Base-by-base conservation (phyloP, 1,140 invertebrate species). In the Myzus persicae region DNA sequence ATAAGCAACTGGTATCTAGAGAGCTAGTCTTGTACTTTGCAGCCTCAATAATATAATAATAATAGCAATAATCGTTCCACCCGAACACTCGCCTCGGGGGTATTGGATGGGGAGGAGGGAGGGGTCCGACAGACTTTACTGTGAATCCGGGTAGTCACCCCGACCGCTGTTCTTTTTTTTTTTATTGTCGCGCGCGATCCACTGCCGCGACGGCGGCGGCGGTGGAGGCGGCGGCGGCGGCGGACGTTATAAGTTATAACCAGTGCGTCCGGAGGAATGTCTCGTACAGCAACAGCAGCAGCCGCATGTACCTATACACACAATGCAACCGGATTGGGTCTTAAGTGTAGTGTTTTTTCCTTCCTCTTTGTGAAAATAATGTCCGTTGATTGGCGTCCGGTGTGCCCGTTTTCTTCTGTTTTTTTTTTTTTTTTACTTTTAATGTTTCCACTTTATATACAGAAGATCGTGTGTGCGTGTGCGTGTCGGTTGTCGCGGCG, bases 401-500 rank as follows among this genome's bases (percentile, higher is more conserved):
- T 46, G 67, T 48, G 91, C 76, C 42, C 42, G 91, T 92, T 92
- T 92, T 92, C 44, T 48, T 91, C 67, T 9, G 31, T 92, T 31
- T 91, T 48, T 46, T 82, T 91, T 91, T 81, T 76, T 14, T 31
- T 11, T 31, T 90, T 81, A 42, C n/a, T 91, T 93, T 93, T 85
- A 84, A 84, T 54, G 46, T 93, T 93, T 93, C 91, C 46, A 93
- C 91, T 93, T 84, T 85, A 84, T 84, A 93, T 85, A 92, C n/a
- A 51, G 40, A 85, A 85, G 36, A 93, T 42, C 89, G 51, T 31
- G 87, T 87, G 44, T 46, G 87, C 24, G 76, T 46, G 87, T 6
- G 91, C 44, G 90, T 91, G 90, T 91, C 40, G 42, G 90, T 91
- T 91, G 91, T 92, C 91, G 81, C 91, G 91, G 59, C 44, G 59